Conservation (phyloP, 37 sponge, comb jelly and placozoan genomes). For the Chondrosia reniformis region DNA sequence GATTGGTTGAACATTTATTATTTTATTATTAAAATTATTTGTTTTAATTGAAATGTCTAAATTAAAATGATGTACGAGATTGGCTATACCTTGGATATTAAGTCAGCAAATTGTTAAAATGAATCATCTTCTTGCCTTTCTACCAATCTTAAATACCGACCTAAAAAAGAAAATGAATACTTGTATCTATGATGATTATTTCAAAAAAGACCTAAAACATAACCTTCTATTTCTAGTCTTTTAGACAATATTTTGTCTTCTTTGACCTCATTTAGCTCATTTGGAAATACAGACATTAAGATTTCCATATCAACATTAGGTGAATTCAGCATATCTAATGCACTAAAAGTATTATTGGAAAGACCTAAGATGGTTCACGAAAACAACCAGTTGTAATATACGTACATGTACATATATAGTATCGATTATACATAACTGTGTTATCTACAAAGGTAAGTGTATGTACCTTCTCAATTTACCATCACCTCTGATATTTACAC, state of each 20-base stretch:
- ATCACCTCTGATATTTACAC: too few species aligned
- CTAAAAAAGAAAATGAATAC: background rate
- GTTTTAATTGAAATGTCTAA: too few species aligned
- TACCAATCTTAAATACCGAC: background rate
- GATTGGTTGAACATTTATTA: too few species aligned
- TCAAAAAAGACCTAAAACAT: background rate
- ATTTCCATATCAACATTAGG: conserved; percentile 22
- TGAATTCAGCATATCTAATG: conserved; percentile 24
- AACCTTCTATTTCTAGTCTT: conserved; percentile 60
- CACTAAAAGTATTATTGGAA: conserved; percentile 44
- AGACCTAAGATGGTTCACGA: too few species aligned
- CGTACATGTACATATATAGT: background rate
- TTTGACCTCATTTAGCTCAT: background rate
- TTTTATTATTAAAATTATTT: too few species aligned
- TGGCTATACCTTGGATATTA: too few species aligned
- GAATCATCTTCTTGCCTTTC: conserved; percentile 4
- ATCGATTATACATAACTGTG: too few species aligned
- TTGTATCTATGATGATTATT: background rate
- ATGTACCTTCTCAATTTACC: too few species aligned
- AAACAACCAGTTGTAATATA: background rate
- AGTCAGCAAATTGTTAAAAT: too few species aligned
- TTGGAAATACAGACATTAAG: conserved; percentile 32
- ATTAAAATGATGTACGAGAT: too few species aligned
- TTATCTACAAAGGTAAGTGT: too few species aligned
- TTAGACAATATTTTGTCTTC: conserved; percentile 6